These are phyloP conservation scores for Terrapene triunguis DNA, from an alignment of 2,113 vertebrate species.

Conservation along the genomic window DNA sequence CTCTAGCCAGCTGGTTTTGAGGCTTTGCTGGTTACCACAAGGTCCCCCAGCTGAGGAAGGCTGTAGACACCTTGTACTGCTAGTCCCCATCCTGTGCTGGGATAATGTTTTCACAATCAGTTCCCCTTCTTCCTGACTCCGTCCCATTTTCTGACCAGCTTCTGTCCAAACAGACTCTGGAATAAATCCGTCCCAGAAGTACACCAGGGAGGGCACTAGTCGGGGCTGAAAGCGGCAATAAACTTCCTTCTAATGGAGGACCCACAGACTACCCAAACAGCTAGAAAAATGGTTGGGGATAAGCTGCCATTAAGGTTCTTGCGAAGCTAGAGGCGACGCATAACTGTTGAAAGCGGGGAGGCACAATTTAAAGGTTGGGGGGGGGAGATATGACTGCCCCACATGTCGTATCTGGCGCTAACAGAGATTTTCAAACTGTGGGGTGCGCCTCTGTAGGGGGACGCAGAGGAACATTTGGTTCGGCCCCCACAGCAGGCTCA, in stretches of 20 bases:
- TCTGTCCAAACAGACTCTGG: neutral
- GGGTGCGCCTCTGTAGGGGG: too few relatives aligned
- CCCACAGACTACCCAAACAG: neutral
- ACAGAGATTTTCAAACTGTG: too few relatives aligned
- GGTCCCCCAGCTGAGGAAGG: neutral
- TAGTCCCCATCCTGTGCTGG: neutral
- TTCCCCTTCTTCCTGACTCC: neutral
- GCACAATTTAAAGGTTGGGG: neutral
- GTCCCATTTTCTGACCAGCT: neutral
- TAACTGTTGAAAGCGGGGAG: neutral
- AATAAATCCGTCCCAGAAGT: neutral
- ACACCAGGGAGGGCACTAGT: accelerated
- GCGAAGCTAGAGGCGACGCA: neutral
- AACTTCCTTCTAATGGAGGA: neutral
- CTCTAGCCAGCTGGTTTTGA: neutral
- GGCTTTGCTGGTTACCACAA: neutral
- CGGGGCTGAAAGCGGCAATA: neutral
- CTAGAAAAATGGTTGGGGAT: conserved; percentile 3
- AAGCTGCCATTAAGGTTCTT: neutral
- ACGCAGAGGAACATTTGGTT: too few relatives aligned
- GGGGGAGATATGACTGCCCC: neutral
- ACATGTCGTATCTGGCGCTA: neutral
- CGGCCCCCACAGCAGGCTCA: too few relatives aligned
- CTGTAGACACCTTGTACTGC: neutral
- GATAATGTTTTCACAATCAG: neutral